Base-by-base conservation (phyloP, 1,140 invertebrate genomes). In the Hyphantria cunea region DNA sequence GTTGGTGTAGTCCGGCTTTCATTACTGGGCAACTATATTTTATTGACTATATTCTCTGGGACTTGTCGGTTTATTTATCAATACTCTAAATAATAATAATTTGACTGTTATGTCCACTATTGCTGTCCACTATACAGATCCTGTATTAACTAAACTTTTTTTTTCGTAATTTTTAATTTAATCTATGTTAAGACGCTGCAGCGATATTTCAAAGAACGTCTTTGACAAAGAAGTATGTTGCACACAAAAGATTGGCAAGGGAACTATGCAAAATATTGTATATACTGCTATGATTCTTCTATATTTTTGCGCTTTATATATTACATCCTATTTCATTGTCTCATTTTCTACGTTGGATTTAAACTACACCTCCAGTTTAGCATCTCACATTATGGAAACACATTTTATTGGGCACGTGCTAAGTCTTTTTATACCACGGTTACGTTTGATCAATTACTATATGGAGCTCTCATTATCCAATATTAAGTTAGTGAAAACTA, bases 391-490 rank as follows among this genome's bases (percentile, higher is more conserved):
- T 11, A 17, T 77, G 1, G 81, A 84, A 54, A 31, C 73, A 6
- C 59, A 76, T 65, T 84, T 66, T 14, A 73, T 63, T 14, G 77
- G 64, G 0, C 77, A 81, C 32, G 31, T 82, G 7, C 48, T 84
- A 0, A 77, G 66, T 49, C 66, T 78, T 6, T 49, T 84, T 0
- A 61, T 61, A 10, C 72, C 75, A 1, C 66, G 81, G 8, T 14
- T 84, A 5, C 66, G 61, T 12, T 34, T 72, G 14, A 73, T 84
- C 3, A 71, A 67, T 42, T 66, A 72, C 44, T 76, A 68, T 37
- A 70, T 80, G 50, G 68, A 74, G 54, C 54, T 68, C 0, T 69
- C 69, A 0, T 56, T 76, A 12, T 59, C 66, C n/a, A n/a, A n/a
- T n/a, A n/a, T n/a, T 8, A 62, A 63, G 31, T 37, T 66, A 15